Evolutionary conservation across 2,888 invertebrate genomes (phyloP).

Genomic region (Drosophila melanocephala): DNA sequence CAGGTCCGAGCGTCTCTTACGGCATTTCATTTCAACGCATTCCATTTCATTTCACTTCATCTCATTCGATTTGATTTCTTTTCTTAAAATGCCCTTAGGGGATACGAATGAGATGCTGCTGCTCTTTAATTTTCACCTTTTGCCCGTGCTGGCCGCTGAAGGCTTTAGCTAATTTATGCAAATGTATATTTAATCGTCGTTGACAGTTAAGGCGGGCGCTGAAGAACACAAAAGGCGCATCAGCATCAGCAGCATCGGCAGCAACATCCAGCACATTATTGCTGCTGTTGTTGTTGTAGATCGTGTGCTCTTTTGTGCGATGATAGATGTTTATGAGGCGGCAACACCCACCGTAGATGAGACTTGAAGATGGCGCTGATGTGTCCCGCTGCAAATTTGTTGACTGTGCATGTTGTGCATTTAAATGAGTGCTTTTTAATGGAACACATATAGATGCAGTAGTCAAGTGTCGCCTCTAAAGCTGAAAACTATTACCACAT

Average conservation of each 20-base stretch:
- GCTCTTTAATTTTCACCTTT: constrained; percentile 76
- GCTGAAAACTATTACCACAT: neutral
- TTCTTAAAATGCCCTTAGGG: constrained; percentile 56
- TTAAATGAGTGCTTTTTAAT: constrained; percentile 39
- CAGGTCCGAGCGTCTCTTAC: constrained; percentile 55
- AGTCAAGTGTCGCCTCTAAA: constrained; percentile 1
- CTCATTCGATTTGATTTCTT: constrained; percentile 66
- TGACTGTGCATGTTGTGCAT: constrained; percentile 75
- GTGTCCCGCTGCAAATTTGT: constrained; percentile 73
- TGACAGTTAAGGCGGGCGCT: constrained; percentile 80
- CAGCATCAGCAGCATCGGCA: constrained; percentile 32
- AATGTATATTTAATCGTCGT: constrained; percentile 82
- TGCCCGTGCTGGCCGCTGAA: constrained; percentile 45
- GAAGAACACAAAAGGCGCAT: constrained; percentile 48
- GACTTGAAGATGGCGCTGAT: constrained; percentile 65
- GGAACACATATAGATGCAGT: constrained; percentile 12
- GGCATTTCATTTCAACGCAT: constrained; percentile 68
- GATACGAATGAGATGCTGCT: constrained; percentile 44
- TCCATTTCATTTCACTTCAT: constrained; percentile 56
- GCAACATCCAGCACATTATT: constrained; percentile 31
- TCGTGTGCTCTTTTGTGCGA: constrained; percentile 72
- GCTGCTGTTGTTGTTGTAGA: constrained; percentile 36
- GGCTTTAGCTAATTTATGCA: constrained; percentile 79
- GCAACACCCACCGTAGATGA: constrained; percentile 76
- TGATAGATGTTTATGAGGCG: constrained; percentile 79